Evolutionary conservation across 2,113 vertebrate genomes (phyloP).

Genomic region (Aphyosemion australe): DNA sequence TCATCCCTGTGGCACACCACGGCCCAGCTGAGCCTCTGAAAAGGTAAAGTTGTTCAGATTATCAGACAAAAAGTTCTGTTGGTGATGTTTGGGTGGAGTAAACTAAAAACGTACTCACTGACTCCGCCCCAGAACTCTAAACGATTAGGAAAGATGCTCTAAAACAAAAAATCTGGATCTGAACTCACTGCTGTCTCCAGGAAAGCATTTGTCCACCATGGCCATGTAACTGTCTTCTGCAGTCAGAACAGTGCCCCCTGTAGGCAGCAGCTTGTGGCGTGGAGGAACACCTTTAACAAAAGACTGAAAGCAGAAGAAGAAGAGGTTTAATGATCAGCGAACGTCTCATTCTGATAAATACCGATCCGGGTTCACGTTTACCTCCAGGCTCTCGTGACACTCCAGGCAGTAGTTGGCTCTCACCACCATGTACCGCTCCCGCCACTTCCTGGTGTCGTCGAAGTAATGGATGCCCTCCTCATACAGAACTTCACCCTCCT

Average conservation of each 20-base stretch:
- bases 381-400: constrained; percentile 88
- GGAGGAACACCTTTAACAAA: constrained; percentile 81
- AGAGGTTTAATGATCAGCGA: not conserved
- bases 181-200: constrained; percentile 87
- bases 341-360: not conserved
- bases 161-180: not conserved
- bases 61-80: too few species aligned
- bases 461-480: constrained; percentile 81
- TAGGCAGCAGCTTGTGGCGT: constrained; percentile 82
- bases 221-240: constrained; percentile 86
- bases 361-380: constrained; percentile 49
- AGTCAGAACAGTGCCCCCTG: constrained; percentile 85
- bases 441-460: constrained; percentile 90
- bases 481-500: constrained; percentile 77
- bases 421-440: constrained; percentile 85
- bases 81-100: too few species aligned
- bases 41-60: too few species aligned
- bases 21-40: too few species aligned
- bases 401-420: constrained; percentile 87
- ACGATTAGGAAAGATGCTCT: too few species aligned
- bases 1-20: too few species aligned
- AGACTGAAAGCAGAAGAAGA: constrained; percentile 51
- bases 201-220: constrained; percentile 86
- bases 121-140: too few species aligned
- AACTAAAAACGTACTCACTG: too few species aligned